These are phyloP conservation scores for Caranx melampygus DNA, from an alignment of 2,113 vertebrate species.

Conservation along the genomic window DNA sequence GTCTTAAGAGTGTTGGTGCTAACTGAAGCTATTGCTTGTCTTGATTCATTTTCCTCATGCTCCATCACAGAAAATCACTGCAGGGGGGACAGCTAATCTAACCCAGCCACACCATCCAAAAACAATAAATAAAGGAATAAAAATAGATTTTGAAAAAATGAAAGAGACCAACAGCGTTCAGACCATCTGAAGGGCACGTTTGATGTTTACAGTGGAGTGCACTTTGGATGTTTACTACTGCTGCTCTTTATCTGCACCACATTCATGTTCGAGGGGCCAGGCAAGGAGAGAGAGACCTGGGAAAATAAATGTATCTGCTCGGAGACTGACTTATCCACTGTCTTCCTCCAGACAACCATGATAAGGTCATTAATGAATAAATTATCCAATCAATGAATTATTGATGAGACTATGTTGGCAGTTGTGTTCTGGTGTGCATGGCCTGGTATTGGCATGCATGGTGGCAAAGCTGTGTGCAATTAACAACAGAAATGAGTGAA, in stretches of 20 bases:
- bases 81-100: background rate
- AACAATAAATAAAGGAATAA: background rate
- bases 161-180: slow-evolving; percentile 3
- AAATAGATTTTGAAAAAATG: slow-evolving; percentile 7
- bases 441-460: slow-evolving; percentile 8
- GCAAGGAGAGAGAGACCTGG: background rate
- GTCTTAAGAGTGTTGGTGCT: too few species aligned
- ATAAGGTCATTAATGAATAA: slow-evolving; percentile 85
- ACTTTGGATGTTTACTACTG: slow-evolving; percentile 21
- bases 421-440: slow-evolving; percentile 40
- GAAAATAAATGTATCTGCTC: slow-evolving; percentile 56
- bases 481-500: slow-evolving; percentile 4
- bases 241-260: slow-evolving; percentile 30
- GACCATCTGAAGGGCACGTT: background rate
- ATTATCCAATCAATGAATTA: slow-evolving; percentile 76
- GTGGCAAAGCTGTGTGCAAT: slow-evolving; percentile 15
- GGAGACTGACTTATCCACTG: slow-evolving; percentile 48
- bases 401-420: slow-evolving; percentile 62
- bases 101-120: background rate
- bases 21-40: too few species aligned
- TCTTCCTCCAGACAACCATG: slow-evolving; percentile 64
- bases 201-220: slow-evolving; percentile 6
- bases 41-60: background rate
- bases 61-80: background rate
- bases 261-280: slow-evolving; percentile 22